A percentile compares a stretch with the other conserved stretches of the same genome.
Evolutionary conservation across 1,140 invertebrate genomes (phyloP).

Genomic region (Globodera rostochiensis): DNA sequence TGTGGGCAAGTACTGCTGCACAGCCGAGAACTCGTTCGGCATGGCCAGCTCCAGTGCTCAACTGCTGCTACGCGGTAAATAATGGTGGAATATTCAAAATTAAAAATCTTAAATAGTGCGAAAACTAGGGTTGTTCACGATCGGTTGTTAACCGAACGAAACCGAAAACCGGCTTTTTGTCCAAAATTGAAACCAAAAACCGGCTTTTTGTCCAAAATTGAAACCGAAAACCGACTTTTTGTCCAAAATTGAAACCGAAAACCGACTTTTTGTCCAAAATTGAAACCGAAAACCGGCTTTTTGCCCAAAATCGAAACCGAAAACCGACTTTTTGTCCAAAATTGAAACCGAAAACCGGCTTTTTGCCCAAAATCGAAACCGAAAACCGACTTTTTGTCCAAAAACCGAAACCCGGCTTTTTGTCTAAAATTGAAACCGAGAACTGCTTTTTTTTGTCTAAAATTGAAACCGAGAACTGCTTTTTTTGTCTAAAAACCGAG

Average conservation of each 20-base stretch:
- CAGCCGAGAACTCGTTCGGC: constrained; percentile 68
- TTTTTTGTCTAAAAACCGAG: not conserved
- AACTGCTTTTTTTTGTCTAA: not conserved
- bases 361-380: not conserved
- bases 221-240: not conserved
- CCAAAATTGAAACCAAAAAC: too few relatives aligned
- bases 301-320: not conserved
- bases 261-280: not conserved
- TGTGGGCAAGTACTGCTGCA: constrained; percentile 64
- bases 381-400: not conserved
- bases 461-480: not conserved
- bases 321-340: not conserved
- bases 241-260: too few relatives aligned
- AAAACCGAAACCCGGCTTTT: not conserved
- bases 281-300: not conserved
- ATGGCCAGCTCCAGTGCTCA: constrained; percentile 68
- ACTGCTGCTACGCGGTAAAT: constrained; percentile 60
- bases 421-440: not conserved
- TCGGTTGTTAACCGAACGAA: too few relatives aligned
- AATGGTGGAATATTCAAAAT: not conserved
- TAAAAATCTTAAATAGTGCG: too few relatives aligned
- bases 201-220: not conserved
- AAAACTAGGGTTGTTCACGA: not conserved
- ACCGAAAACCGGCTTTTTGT: too few relatives aligned
- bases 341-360: too few relatives aligned